phyloP scores from a whole-genome alignment of 2,888 invertebrate genomes.

The Dolomedes plantarius region DNA sequence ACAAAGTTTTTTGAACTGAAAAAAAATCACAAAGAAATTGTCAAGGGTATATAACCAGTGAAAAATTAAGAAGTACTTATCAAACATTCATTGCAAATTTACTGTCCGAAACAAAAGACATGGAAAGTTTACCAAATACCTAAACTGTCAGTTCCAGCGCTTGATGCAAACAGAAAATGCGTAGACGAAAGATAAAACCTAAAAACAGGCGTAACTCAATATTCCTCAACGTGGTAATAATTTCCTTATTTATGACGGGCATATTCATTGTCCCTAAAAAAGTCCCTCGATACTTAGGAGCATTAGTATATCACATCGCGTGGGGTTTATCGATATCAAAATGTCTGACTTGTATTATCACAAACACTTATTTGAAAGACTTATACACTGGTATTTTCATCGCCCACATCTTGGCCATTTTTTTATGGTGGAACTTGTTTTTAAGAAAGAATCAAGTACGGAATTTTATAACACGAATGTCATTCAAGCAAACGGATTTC shows the following conservation, averaged over 20 bases:
- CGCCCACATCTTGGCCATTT: not conserved
- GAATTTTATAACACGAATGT: not conserved
- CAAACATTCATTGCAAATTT: too few species aligned
- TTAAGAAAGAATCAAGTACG: not conserved
- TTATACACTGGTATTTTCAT: not conserved
- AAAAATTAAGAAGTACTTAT: too few species aligned
- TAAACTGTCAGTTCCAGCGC: too few species aligned
- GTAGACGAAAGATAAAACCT: not conserved
- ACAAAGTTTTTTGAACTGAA: too few species aligned
- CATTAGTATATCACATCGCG: not conserved
- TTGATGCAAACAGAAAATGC: not conserved
- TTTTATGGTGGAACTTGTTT: not conserved
- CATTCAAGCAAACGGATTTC: not conserved
- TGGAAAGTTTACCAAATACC: too few species aligned
- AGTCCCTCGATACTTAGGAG: not conserved
- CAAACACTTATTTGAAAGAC: not conserved
- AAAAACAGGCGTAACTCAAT: not conserved
- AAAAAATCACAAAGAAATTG: too few species aligned
- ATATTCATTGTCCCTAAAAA: not conserved
- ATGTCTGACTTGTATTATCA: not conserved
- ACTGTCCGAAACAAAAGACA: too few species aligned
- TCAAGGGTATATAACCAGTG: too few species aligned
- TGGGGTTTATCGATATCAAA: not conserved
- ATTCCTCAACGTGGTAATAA: not conserved
- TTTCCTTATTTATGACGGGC: not conserved